Percentiles rank a stretch among this genome's conserved stretches.
phyloP scores from a whole-genome alignment of 2,797 vertebrate genomes.

The Silurus aristotelis region DNA sequence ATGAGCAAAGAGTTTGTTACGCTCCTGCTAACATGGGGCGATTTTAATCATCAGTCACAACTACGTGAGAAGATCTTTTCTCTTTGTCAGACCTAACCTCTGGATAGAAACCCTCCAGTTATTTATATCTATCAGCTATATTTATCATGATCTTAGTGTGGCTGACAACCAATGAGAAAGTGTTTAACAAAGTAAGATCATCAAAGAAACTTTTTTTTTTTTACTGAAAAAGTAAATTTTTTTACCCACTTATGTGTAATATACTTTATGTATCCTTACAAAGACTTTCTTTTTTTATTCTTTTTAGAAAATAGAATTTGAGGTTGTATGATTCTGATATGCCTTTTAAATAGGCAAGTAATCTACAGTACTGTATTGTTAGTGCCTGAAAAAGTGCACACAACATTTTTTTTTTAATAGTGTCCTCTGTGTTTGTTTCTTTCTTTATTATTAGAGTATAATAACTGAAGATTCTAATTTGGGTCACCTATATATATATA shows the following conservation, averaged over 20 bases:
- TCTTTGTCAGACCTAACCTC: neutral
- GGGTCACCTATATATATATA: neutral
- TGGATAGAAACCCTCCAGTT: neutral
- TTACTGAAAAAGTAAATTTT: too few relatives aligned
- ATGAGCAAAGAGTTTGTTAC: neutral
- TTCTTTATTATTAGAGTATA: neutral
- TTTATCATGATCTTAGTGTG: too few relatives aligned
- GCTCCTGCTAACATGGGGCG: neutral
- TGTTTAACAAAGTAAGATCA: too few relatives aligned
- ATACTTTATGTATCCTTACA: neutral
- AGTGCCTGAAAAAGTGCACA: neutral
- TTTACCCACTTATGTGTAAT: too few relatives aligned
- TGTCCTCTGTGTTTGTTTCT: neutral
- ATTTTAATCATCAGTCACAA: neutral
- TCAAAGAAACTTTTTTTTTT: too few relatives aligned
- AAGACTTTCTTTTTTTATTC: neutral
- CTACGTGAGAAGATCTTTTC: neutral
- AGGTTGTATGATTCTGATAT: neutral
- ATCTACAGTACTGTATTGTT: neutral
- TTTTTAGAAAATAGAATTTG: neutral
- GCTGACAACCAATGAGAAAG: too few relatives aligned
- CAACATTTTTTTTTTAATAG: neutral
- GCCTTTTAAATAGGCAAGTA: neutral
- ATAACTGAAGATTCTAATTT: neutral
- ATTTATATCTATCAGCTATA: too few relatives aligned